These are phyloP conservation scores for Enteromius anoplus DNA, from an alignment of 2,797 vertebrate species.

Conservation along the genomic window DNA sequence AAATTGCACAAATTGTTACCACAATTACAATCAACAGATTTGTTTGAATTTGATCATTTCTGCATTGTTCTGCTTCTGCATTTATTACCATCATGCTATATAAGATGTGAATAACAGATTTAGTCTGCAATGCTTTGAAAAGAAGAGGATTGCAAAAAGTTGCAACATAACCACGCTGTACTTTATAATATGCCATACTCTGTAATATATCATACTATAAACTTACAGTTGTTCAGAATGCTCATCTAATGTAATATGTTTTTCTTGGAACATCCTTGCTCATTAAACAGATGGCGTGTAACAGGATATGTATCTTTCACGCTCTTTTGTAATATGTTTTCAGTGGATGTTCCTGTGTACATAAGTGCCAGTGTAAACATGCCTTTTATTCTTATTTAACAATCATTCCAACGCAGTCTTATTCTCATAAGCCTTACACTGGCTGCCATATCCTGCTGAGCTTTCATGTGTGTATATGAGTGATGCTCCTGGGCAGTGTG, in stretches of 20 bases:
- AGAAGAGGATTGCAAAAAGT: background rate
- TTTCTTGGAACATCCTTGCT: background rate
- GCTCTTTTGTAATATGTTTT: background rate
- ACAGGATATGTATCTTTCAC: background rate
- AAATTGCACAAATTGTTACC: background rate
- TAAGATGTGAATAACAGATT: background rate
- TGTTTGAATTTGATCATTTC: background rate
- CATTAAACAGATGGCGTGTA: background rate
- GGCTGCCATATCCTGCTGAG: background rate
- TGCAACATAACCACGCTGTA: background rate
- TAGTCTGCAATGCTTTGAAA: background rate
- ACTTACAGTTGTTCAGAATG: background rate
- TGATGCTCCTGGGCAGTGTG: constrained; percentile 28
- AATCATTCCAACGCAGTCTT: background rate
- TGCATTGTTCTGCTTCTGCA: background rate
- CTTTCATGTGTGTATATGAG: constrained; percentile 37
- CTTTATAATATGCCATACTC: background rate
- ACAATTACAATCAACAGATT: background rate
- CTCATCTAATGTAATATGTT: background rate
- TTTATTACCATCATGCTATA: background rate
- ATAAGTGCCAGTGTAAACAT: background rate
- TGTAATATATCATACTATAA: background rate
- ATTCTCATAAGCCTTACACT: background rate
- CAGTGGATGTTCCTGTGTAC: background rate
- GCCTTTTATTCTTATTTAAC: constrained; percentile 1